phyloP scores from a whole-genome alignment of 2,797 vertebrate genomes.

The Coranthus polyacanthus region DNA sequence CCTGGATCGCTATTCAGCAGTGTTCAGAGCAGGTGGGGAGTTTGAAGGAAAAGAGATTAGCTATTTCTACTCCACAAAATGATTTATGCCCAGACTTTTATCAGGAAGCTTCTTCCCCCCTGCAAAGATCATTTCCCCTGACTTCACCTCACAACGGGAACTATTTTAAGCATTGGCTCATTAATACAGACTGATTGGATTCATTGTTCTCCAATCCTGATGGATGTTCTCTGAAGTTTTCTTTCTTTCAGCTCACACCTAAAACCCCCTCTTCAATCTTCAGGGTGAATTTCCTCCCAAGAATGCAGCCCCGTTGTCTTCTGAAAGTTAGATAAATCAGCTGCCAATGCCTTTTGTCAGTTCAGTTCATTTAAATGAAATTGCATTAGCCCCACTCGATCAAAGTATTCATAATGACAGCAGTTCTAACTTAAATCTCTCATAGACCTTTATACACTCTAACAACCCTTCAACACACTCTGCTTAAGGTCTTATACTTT shows the following conservation, averaged over 20 bases:
- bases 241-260: constrained; percentile 71
- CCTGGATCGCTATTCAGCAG: constrained; percentile 72
- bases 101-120: constrained; percentile 69
- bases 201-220: constrained; percentile 83
- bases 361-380: constrained; percentile 75
- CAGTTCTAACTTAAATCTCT: constrained; percentile 57
- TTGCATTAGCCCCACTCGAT: constrained; percentile 70
- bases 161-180: constrained; percentile 86
- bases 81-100: constrained; percentile 85
- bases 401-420: constrained; percentile 72
- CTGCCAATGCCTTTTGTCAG: constrained; percentile 72
- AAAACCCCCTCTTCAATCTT: constrained; percentile 77
- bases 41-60: constrained; percentile 78
- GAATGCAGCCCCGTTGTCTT: constrained; percentile 72
- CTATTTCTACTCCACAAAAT: constrained; percentile 79
- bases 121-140: constrained; percentile 84
- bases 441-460: constrained; percentile 51
- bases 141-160: constrained; percentile 83
- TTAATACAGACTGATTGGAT: constrained; percentile 86
- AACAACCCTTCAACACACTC: constrained; percentile 47
- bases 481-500: constrained; percentile 42
- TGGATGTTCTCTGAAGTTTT: constrained; percentile 81
- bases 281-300: constrained; percentile 68
- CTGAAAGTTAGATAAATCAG: constrained; percentile 78
- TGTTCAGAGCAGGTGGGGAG: constrained; percentile 77